Percentiles rank a stretch among this genome's conserved stretches.
Conservation (phyloP, 92 coral and sea anemone species). For the Desmophyllum pertusum region DNA sequence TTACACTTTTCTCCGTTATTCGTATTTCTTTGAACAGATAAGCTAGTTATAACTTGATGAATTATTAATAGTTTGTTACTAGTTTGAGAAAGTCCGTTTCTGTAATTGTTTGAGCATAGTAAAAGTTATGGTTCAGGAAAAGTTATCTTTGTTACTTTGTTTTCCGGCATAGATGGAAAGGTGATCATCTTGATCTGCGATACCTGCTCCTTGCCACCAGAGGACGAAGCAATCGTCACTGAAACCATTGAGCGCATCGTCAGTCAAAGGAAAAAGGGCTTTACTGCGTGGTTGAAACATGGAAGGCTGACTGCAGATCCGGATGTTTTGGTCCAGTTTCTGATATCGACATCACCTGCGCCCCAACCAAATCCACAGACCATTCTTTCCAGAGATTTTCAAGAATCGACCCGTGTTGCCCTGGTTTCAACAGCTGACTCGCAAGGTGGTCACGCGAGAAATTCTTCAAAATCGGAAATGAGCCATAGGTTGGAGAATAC, state of each 20-base stretch:
- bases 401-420: not conserved
- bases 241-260: not conserved
- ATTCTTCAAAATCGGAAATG: no score
- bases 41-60: no score
- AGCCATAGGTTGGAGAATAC: no score
- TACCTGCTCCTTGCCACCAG: not conserved
- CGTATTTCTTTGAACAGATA: no score
- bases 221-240: not conserved
- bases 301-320: not conserved
- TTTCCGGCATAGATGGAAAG: not conserved
- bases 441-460: not conserved
- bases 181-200: constrained; percentile 8
- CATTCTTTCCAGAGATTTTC: not conserved
- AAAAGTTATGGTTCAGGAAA: no score
- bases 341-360: not conserved
- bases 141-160: not conserved
- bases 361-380: not conserved
- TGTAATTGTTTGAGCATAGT: no score
- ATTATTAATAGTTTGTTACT: no score
- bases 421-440: not conserved
- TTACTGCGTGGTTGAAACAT: not conserved
- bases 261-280: not conserved
- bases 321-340: not conserved
- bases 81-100: no score
- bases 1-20: no score